Conservation (phyloP, 1,140 invertebrate genomes). For the Brachionus paranguensis region DNA sequence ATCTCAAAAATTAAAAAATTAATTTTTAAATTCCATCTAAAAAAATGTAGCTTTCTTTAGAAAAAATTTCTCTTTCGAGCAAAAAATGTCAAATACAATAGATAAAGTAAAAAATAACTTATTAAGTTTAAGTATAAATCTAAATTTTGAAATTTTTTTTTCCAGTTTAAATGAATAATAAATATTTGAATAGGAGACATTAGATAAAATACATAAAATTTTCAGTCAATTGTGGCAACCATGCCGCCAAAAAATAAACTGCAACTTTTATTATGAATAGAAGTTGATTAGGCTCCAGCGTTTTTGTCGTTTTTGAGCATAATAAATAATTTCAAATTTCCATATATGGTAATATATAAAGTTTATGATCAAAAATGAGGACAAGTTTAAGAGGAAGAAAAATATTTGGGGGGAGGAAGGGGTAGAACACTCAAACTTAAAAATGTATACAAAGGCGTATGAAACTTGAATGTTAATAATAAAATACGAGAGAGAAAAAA, state of each 20-base stretch:
- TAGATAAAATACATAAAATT: no score
- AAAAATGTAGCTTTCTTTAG: no score
- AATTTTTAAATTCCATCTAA: no score
- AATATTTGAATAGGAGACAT: no score
- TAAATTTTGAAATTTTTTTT: no score
- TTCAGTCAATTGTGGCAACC: not conserved
- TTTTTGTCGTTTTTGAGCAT: not conserved
- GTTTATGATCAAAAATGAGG: not conserved
- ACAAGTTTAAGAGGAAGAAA: not conserved
- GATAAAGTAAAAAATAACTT: no score
- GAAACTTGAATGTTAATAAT: not conserved
- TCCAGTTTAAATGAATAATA: no score
- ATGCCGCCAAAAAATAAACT: not conserved
- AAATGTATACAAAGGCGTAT: not conserved
- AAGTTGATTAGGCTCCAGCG: not conserved
- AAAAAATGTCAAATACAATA: no score
- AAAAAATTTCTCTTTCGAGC: no score
- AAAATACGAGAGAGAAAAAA: not conserved
- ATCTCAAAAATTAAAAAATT: no score
- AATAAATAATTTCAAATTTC: not conserved
- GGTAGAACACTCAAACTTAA: not conserved
- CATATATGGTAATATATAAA: not conserved
- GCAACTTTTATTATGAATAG: not conserved
- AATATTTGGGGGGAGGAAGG: not conserved
- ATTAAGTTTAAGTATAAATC: no score